These are phyloP conservation scores for Synergus laeviventris DNA, from an alignment of 2,888 invertebrate species.

Conservation along the genomic window DNA sequence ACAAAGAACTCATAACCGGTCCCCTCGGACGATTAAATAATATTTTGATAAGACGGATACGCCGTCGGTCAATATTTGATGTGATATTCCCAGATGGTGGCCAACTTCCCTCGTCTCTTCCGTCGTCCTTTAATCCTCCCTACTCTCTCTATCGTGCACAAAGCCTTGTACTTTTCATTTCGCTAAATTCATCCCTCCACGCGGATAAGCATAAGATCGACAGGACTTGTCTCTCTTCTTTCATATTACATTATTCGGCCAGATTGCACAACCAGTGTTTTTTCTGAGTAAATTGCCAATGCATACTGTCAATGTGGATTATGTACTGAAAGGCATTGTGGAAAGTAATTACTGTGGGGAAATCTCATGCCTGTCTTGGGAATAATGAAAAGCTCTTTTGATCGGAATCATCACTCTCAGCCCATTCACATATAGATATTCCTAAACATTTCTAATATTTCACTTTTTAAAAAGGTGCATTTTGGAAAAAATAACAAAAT, in stretches of 20 bases:
- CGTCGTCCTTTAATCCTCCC: constrained; percentile 26
- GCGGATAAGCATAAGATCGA: neutral
- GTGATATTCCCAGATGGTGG: constrained; percentile 49
- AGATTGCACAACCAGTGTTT: constrained; percentile 42
- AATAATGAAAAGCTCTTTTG: constrained; percentile 18
- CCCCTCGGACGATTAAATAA: constrained; percentile 53
- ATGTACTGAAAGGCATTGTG: constrained; percentile 8
- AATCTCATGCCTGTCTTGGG: constrained; percentile 42
- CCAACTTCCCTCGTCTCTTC: constrained; percentile 22
- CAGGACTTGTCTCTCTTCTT: constrained; percentile 23
- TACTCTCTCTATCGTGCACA: constrained; percentile 2
- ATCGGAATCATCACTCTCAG: neutral
- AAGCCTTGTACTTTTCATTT: constrained; percentile 63
- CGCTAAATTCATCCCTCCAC: constrained; percentile 54
- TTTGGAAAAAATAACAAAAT: too few species aligned
- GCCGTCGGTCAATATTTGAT: constrained; percentile 59
- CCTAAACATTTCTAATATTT: too few species aligned
- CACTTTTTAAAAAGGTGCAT: too few species aligned
- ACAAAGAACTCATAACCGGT: constrained; percentile 40
- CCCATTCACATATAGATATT: too few species aligned
- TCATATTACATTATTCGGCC: constrained; percentile 43
- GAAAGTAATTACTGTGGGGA: constrained; percentile 32
- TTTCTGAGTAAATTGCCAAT: constrained; percentile 43
- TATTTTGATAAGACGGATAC: constrained; percentile 55
- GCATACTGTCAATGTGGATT: constrained; percentile 17